phyloP scores from a whole-genome alignment of 2,888 invertebrate species.

The Globia sparganii region DNA sequence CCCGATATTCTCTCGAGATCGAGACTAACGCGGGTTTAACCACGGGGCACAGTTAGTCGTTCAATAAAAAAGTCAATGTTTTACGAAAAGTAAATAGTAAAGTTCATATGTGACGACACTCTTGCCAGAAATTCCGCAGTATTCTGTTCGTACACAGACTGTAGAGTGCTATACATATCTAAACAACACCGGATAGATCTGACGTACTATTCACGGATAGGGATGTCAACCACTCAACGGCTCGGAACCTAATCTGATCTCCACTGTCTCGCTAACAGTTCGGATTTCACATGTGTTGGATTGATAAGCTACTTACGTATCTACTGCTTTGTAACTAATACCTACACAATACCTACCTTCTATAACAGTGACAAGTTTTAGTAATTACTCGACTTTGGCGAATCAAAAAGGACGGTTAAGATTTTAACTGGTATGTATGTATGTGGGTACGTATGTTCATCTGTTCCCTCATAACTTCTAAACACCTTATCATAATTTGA shows the following conservation, averaged over 20 bases:
- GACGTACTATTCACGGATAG: background rate
- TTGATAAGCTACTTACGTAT: constrained; percentile 4
- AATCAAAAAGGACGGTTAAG: no score
- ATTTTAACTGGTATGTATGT: no score
- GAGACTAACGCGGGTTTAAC: background rate
- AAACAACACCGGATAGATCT: background rate
- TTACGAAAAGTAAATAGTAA: background rate
- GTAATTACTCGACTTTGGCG: no score
- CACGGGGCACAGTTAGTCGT: background rate
- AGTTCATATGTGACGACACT: background rate
- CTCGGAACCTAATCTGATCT: constrained; percentile 41
- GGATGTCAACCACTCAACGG: constrained; percentile 29
- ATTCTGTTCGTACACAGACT: constrained; percentile 7
- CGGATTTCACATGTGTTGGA: constrained; percentile 9
- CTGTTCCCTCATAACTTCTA: no score
- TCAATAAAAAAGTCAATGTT: background rate
- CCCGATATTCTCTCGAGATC: background rate
- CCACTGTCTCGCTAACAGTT: constrained; percentile 19
- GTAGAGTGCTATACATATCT: constrained; percentile 16
- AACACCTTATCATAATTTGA: no score
- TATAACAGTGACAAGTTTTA: no score
- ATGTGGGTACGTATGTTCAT: no score
- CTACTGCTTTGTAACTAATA: background rate
- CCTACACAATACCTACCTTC: background rate
- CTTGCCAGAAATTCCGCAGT: background rate